Evolutionary conservation across 1,140 invertebrate genomes (phyloP).

Genomic region (Formica selysi): DNA sequence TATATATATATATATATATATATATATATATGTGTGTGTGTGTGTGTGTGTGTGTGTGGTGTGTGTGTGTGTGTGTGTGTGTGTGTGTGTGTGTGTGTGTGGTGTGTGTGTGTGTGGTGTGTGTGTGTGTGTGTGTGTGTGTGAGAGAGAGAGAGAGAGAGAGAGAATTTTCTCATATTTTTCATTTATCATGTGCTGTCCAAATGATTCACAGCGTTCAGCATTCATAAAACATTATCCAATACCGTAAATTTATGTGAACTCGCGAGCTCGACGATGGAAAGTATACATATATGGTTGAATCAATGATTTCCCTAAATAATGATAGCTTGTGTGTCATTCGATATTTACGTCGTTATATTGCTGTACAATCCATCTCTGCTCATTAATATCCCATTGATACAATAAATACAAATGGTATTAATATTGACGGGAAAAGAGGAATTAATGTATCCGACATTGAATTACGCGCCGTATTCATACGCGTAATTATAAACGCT

Average conservation of each 20-base stretch:
- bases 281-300: slow-evolving; percentile 2
- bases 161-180: not conserved
- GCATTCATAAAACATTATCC: slow-evolving; percentile 9
- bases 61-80: too few relatives aligned
- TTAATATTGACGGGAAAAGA: slow-evolving; percentile 24
- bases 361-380: not conserved
- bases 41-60: too few relatives aligned
- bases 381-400: slow-evolving; percentile 61
- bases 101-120: too few relatives aligned
- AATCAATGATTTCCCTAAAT: slow-evolving; percentile 33
- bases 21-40: too few relatives aligned
- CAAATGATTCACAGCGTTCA: not conserved
- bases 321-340: slow-evolving; percentile 3
- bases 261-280: not conserved
- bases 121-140: too few relatives aligned
- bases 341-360: slow-evolving; percentile 6
- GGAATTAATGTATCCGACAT: not conserved
- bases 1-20: too few relatives aligned
- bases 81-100: too few relatives aligned
- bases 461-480: slow-evolving; percentile 14
- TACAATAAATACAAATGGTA: slow-evolving; percentile 55
- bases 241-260: slow-evolving; percentile 25
- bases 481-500: slow-evolving; percentile 11
- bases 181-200: not conserved
- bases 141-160: not conserved